Percentiles rank a stretch among this genome's conserved stretches.
These are phyloP conservation scores for Pachycephus smyrnensis DNA, from an alignment of 2,888 invertebrate species.

Conservation along the genomic window DNA sequence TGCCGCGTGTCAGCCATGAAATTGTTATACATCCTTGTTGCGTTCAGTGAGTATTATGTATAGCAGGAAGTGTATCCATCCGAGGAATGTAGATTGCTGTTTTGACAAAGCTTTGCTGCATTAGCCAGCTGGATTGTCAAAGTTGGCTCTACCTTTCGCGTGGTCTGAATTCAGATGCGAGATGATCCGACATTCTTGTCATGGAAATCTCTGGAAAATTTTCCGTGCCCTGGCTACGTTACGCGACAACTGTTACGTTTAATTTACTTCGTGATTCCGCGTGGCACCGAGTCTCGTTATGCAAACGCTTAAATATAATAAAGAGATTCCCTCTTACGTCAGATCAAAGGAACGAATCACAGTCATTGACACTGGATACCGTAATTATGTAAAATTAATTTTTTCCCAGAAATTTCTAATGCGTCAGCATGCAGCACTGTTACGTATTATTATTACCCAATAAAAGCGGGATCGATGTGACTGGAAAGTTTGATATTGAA, in stretches of 20 bases:
- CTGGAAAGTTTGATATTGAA: too few species aligned
- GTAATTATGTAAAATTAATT: neutral
- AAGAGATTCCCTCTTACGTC: neutral
- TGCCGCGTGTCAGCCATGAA: conserved; percentile 2
- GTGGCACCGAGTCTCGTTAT: neutral
- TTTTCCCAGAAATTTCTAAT: rapidly evolving
- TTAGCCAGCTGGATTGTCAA: neutral
- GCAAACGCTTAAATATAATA: neutral
- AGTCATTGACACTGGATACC: neutral
- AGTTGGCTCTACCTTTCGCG: neutral
- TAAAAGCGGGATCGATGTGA: neutral
- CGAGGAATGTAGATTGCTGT: neutral
- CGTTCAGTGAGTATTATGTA: neutral
- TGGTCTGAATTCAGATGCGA: neutral
- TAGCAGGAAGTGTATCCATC: neutral
- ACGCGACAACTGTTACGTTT: neutral
- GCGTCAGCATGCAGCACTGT: rapidly evolving
- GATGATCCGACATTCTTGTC: neutral
- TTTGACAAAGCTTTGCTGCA: neutral
- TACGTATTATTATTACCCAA: neutral
- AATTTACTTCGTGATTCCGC: neutral
- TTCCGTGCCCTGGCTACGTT: neutral
- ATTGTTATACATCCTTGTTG: neutral
- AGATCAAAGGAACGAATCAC: neutral
- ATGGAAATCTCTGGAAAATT: neutral